These are phyloP conservation scores for Psilanteris sp. DNA, from an alignment of 1,140 invertebrate genomes.

Conservation along the genomic window DNA sequence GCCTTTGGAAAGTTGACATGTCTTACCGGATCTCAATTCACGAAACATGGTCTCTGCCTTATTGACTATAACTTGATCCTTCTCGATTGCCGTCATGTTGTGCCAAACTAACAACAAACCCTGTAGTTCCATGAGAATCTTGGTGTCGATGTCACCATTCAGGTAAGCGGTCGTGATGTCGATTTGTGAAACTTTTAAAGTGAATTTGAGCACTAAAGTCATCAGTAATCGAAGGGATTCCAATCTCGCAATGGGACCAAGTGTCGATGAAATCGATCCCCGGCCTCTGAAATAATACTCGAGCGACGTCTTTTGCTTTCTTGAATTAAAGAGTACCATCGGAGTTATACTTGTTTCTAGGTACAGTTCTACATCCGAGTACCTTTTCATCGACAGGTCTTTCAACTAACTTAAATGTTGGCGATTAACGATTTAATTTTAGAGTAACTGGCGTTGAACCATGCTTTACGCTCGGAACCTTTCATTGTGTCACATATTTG, in stretches of 20 bases:
- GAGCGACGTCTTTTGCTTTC: background rate
- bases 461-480: background rate
- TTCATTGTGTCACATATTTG: background rate
- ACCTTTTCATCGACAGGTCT: background rate
- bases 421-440: background rate
- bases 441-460: background rate
- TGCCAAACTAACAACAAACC: background rate
- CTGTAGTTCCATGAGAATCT: background rate
- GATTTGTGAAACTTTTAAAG: background rate
- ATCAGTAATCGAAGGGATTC: background rate
- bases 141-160: background rate
- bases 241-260: background rate
- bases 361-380: background rate
- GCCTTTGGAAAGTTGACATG: constrained; percentile 1
- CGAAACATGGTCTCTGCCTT: background rate
- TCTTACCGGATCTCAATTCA: background rate
- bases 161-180: constrained; percentile 1
- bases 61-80: background rate
- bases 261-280: background rate
- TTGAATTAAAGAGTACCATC: background rate
- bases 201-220: background rate
- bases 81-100: background rate
- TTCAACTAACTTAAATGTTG: background rate
- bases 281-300: background rate
- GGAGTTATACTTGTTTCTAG: background rate